Conservation (phyloP, 2,888 invertebrate genomes). For the Agrotis clavis region DNA sequence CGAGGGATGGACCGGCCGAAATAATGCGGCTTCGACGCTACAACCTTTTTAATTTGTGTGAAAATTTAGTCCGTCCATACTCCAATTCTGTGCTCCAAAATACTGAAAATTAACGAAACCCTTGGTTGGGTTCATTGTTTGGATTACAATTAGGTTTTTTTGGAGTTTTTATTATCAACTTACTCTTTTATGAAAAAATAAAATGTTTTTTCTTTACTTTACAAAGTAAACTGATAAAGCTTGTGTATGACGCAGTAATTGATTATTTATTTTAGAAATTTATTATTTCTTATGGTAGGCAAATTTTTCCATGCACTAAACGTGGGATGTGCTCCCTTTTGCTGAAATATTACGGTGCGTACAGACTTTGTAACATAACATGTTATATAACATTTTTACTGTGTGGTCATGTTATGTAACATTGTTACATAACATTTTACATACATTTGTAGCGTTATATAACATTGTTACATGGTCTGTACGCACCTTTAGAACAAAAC, state of each 20-base stretch:
- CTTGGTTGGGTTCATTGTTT: constrained; percentile 42
- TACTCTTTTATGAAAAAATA: background rate
- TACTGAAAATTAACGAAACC: constrained; percentile 44
- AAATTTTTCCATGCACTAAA: constrained; percentile 44
- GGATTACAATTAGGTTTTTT: constrained; percentile 45
- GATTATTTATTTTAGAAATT: background rate
- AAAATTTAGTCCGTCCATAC: constrained; percentile 69
- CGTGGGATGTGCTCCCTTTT: constrained; percentile 50
- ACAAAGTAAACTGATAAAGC: constrained; percentile 30
- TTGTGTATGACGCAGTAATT: background rate
- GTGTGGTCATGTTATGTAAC: too few relatives aligned
- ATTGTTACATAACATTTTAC: too few relatives aligned
- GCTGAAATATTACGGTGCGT: constrained; percentile 57
- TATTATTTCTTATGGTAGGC: background rate
- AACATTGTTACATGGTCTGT: too few relatives aligned
- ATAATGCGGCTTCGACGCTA: constrained; percentile 80
- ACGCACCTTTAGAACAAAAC: constrained; percentile 64
- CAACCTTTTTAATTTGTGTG: constrained; percentile 79
- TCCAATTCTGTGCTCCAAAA: constrained; percentile 47
- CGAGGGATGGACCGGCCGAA: constrained; percentile 80
- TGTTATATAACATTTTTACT: too few relatives aligned
- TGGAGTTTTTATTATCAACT: constrained; percentile 28
- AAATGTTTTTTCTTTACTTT: constrained; percentile 8
- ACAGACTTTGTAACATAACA: too few relatives aligned
- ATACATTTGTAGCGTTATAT: too few relatives aligned